Conservation (phyloP, 2,113 vertebrate species). For the Typhlomys cinereus region DNA sequence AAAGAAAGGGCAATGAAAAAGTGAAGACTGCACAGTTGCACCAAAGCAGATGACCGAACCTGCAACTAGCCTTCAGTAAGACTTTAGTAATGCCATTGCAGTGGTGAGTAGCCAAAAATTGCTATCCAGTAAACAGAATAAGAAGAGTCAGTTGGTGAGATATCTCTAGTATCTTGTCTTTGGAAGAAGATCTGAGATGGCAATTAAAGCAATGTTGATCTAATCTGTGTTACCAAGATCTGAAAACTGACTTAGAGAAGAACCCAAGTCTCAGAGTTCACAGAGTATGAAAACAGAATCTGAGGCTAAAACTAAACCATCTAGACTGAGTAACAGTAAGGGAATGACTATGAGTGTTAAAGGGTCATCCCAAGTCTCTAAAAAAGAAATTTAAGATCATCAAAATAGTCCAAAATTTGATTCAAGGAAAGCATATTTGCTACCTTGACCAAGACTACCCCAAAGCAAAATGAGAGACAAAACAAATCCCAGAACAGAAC, state of each 20-base stretch:
- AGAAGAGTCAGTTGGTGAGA: background rate
- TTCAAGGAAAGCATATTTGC: background rate
- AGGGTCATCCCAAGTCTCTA: background rate
- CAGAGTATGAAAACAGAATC: background rate
- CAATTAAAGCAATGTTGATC: background rate
- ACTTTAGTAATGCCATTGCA: background rate
- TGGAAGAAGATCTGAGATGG: background rate
- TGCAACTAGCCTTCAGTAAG: background rate
- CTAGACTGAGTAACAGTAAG: background rate
- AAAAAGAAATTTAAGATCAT: background rate
- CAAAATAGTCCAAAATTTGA: background rate
- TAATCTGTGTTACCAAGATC: background rate
- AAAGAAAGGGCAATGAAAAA: background rate
- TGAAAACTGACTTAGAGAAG: background rate
- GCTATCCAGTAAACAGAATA: background rate
- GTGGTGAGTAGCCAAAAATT: background rate
- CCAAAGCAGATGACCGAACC: background rate
- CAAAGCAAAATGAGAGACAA: background rate
- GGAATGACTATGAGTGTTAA: background rate
- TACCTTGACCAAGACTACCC: background rate
- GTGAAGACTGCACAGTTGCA: background rate
- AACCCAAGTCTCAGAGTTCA: background rate
- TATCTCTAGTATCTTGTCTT: background rate
- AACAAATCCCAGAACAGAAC: background rate
- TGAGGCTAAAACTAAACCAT: conserved; percentile 6